phyloP scores from a whole-genome alignment of 2,888 invertebrate genomes.

The Idaea aversata region DNA sequence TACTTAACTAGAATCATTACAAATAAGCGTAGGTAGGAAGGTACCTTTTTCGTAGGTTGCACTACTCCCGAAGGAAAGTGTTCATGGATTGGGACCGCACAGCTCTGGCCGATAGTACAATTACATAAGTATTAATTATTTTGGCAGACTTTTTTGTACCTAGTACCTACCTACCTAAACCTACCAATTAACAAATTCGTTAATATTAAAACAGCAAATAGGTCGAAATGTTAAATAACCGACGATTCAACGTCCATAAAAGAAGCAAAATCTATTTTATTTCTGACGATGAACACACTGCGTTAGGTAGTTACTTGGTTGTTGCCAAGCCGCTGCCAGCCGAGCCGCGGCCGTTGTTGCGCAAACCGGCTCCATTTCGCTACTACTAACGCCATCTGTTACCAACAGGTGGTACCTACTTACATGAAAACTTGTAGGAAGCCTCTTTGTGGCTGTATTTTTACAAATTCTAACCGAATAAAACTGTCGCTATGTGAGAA shows the following conservation, averaged over 20 bases:
- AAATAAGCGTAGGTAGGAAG: too few relatives aligned
- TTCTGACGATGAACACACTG: not conserved
- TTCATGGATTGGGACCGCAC: too few relatives aligned
- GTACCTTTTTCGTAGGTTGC: too few relatives aligned
- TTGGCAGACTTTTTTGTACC: too few relatives aligned
- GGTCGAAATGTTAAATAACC: too few relatives aligned
- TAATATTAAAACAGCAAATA: too few relatives aligned
- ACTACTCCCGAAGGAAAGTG: too few relatives aligned
- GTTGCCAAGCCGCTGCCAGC: constrained; percentile 34
- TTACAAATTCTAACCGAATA: constrained; percentile 20
- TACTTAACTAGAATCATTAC: too few relatives aligned
- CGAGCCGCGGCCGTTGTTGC: constrained; percentile 11
- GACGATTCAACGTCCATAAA: constrained; percentile 26
- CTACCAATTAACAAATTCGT: not conserved
- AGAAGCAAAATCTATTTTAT: constrained; percentile 21
- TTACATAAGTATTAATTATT: too few relatives aligned
- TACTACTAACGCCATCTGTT: constrained; percentile 49
- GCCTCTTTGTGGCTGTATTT: constrained; percentile 20
- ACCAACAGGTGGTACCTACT: constrained; percentile 25
- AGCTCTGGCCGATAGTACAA: too few relatives aligned
- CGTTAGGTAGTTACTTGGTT: constrained; percentile 26
- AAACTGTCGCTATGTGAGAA: constrained; percentile 25
- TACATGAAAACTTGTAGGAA: constrained; percentile 16
- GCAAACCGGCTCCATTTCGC: constrained; percentile 4
- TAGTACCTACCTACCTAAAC: too few relatives aligned